phyloP scores from a whole-genome alignment of 2,888 invertebrate genomes.

The Carterocephalus palaemon region DNA sequence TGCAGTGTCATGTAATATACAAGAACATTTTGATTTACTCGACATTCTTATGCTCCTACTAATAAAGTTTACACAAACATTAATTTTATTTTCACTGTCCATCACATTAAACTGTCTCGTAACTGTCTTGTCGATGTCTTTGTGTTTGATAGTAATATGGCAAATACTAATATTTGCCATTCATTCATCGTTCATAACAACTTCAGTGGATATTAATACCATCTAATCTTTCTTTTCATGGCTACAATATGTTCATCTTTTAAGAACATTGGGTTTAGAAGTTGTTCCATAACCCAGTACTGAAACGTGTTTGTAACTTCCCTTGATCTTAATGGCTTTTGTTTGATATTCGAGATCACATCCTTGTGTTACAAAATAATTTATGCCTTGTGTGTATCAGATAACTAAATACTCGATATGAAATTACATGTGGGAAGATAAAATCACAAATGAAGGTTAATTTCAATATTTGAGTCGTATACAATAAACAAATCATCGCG shows the following conservation, averaged over 20 bases:
- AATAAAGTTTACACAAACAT: slow-evolving; percentile 73
- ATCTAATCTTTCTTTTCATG: no score
- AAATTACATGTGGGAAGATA: slow-evolving; percentile 43
- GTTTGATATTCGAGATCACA: slow-evolving; percentile 19
- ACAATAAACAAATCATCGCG: slow-evolving; percentile 75
- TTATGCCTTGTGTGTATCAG: slow-evolving; percentile 24
- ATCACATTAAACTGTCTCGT: slow-evolving; percentile 29
- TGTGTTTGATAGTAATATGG: slow-evolving; percentile 32
- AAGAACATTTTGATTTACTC: slow-evolving; percentile 60
- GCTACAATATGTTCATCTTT: no score
- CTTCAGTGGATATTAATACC: no score
- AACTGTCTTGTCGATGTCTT: slow-evolving; percentile 29
- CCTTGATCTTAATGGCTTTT: not conserved
- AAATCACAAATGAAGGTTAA: slow-evolving; percentile 72
- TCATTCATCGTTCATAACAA: no score
- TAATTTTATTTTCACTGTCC: slow-evolving; percentile 71
- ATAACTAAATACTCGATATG: slow-evolving; percentile 25
- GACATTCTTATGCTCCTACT: slow-evolving; percentile 62
- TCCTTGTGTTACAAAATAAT: slow-evolving; percentile 24
- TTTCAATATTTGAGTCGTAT: slow-evolving; percentile 74
- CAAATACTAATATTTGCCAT: no score
- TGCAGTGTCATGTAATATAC: slow-evolving; percentile 35
- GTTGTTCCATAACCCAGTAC: no score
- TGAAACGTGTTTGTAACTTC: no score
- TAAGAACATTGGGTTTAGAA: no score